Conservation (phyloP, 2,888 invertebrate species). For the Boloria selene region DNA sequence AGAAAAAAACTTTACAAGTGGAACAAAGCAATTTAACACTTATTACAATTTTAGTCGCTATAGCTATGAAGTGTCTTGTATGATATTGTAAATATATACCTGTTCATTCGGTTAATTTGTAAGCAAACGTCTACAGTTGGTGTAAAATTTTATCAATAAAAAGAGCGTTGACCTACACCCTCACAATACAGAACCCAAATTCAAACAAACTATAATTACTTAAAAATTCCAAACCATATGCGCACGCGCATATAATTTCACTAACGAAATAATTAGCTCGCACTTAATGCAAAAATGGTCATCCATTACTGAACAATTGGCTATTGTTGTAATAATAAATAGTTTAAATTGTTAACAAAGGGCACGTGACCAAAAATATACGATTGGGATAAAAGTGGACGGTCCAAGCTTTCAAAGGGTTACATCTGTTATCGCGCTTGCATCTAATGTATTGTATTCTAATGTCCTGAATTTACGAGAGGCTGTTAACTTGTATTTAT, state of each 20-base stretch:
- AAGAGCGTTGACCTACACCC: constrained; percentile 31
- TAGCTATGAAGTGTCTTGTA: too few species aligned
- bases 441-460: constrained; percentile 51
- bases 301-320: constrained; percentile 53
- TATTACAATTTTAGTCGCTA: too few species aligned
- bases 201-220: constrained; percentile 43
- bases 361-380: constrained; percentile 62
- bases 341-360: constrained; percentile 62
- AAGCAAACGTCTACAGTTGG: too few species aligned
- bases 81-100: too few species aligned
- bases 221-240: constrained; percentile 32
- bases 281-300: constrained; percentile 64
- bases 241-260: constrained; percentile 62
- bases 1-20: too few species aligned
- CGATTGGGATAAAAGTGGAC: constrained; percentile 52
- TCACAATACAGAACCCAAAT: constrained; percentile 25
- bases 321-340: constrained; percentile 60
- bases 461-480: constrained; percentile 18
- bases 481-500: constrained; percentile 17
- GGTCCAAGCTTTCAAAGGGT: constrained; percentile 48
- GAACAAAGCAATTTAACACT: too few species aligned
- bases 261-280: constrained; percentile 73
- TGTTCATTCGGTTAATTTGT: too few species aligned
- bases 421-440: constrained; percentile 30
- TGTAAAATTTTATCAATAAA: neutral